Conservation (phyloP, 2,888 invertebrate genomes). For the Polymixis flavicincta region DNA sequence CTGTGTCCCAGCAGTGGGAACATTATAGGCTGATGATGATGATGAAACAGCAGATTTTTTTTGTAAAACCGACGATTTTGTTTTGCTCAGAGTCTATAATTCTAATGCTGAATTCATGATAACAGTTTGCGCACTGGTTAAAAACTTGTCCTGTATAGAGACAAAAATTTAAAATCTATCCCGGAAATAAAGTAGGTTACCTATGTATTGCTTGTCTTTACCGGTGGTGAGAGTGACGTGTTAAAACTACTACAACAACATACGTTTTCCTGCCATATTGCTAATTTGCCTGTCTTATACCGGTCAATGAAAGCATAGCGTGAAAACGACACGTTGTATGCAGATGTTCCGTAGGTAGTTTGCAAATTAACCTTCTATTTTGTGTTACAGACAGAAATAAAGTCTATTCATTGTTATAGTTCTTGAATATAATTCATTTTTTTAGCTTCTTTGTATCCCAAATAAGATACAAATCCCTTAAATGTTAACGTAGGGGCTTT, state of each 20-base stretch:
- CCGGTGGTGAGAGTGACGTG: not conserved
- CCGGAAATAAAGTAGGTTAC: not conserved
- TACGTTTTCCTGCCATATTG: not conserved
- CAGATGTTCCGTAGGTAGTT: conserved; percentile 12
- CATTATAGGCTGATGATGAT: too few species aligned
- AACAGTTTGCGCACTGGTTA: too few species aligned
- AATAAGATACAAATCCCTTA: not conserved
- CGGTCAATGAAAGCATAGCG: not conserved
- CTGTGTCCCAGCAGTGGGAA: too few species aligned
- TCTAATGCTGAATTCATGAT: too few species aligned
- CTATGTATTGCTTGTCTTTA: not conserved
- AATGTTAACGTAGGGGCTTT: too few species aligned
- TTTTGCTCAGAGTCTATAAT: too few species aligned
- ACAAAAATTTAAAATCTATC: not conserved
- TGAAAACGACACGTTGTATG: too few species aligned
- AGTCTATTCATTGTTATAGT: not conserved
- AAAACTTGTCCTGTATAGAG: too few species aligned
- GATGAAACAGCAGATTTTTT: too few species aligned
- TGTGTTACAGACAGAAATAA: not conserved
- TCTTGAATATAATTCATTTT: not conserved
- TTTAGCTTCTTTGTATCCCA: not conserved
- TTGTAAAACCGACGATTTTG: too few species aligned
- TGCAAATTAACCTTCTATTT: not conserved
- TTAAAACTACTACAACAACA: not conserved
- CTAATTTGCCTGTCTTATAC: not conserved